Percentiles rank a stretch among this genome's conserved stretches.
Conservation (phyloP, 2,888 invertebrate species). For the Tupiocoris notatus region DNA sequence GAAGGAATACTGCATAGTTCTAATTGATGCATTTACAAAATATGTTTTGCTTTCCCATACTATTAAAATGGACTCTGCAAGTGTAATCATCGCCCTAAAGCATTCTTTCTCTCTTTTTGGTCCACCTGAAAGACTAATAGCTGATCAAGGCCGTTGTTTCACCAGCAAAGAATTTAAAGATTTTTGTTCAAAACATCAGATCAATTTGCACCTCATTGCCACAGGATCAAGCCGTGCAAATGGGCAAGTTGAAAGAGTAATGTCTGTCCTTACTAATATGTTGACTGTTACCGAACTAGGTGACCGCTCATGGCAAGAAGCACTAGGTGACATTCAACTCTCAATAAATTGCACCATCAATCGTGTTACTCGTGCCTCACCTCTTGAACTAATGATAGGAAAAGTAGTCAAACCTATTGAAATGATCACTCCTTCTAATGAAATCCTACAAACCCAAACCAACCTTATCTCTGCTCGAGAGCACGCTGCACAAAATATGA, state of each 20-base stretch:
- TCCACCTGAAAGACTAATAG: constrained; percentile 46
- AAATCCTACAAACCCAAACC: not conserved
- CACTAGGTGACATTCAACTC: constrained; percentile 10
- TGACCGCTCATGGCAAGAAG: constrained; percentile 22
- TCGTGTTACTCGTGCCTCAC: constrained; percentile 26
- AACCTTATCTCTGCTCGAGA: not conserved
- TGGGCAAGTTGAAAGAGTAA: constrained; percentile 43
- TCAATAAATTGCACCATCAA: constrained; percentile 16
- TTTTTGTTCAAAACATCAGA: constrained; percentile 43
- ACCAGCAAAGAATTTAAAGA: constrained; percentile 45
- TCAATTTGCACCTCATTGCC: constrained; percentile 49
- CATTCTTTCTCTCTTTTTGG: constrained; percentile 46
- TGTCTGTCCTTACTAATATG: constrained; percentile 26
- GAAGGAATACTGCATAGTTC: constrained; percentile 51
- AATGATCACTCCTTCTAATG: constrained; percentile 9
- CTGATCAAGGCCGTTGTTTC: constrained; percentile 39
- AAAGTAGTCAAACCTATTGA: constrained; percentile 13
- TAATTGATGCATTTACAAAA: constrained; percentile 48
- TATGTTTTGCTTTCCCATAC: constrained; percentile 6
- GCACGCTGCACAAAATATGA: constrained; percentile 26
- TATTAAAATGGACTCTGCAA: constrained; percentile 51
- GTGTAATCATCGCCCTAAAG: constrained; percentile 44
- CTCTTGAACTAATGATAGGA: constrained; percentile 25
- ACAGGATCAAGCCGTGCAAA: constrained; percentile 50
- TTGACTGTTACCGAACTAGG: constrained; percentile 9